These are phyloP conservation scores for Acromyrmex echinatior DNA, from an alignment of 1,140 invertebrate genomes.

Conservation along the genomic window DNA sequence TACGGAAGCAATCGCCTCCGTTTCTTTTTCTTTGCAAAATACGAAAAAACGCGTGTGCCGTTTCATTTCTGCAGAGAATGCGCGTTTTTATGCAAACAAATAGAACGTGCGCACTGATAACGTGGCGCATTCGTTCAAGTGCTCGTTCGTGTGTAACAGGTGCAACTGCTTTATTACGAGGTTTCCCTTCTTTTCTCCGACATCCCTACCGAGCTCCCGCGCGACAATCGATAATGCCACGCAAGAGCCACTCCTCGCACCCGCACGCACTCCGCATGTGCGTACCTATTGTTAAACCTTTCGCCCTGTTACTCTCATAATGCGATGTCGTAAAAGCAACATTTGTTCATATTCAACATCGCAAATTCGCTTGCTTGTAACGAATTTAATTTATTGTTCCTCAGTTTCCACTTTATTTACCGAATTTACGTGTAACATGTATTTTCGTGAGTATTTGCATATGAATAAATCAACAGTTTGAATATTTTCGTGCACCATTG, in stretches of 20 bases:
- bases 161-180: conserved; percentile 66
- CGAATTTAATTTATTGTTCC: background rate
- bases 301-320: background rate
- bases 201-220: background rate
- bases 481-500: background rate
- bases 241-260: conserved; percentile 44
- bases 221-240: conserved; percentile 76
- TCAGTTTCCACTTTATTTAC: background rate
- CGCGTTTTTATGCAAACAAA: conserved; percentile 45
- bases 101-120: conserved; percentile 65
- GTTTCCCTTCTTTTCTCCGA: conserved; percentile 55
- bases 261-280: conserved; percentile 53
- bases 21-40: background rate
- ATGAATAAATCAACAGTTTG: background rate
- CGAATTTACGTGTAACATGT: background rate
- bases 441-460: background rate
- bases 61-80: background rate
- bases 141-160: conserved; percentile 70
- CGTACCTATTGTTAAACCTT: conserved; percentile 69
- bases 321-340: background rate
- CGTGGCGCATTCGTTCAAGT: conserved; percentile 27
- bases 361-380: background rate
- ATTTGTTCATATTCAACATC: background rate
- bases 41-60: background rate
- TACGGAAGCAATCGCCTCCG: background rate